Evolutionary conservation across 2,797 vertebrate genomes (phyloP), one percentile per base, ranked within the genome.

Genomic region (Falco naumanni): DNA sequence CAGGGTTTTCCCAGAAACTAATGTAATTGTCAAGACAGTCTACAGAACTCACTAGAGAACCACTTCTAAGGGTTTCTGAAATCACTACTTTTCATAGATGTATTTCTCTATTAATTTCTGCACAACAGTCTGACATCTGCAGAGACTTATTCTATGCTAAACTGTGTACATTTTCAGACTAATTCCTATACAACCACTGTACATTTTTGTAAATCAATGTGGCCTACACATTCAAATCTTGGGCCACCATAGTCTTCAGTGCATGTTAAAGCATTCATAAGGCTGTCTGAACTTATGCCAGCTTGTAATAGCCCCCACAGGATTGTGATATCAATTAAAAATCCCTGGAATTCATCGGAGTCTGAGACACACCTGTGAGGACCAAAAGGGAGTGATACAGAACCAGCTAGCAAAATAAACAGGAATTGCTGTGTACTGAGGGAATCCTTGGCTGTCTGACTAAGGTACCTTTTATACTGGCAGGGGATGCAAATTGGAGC

Each of bases 401-500:
- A 97, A 92, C 87, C 77, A 70, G 63, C 85, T 53, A 90, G 89
- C 48, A 95, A 97, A 94, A 92, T 93, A 96, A 95, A 95, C 84
- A 96, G 94, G 95, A 90, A 87, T 86, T 84, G 61, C 84, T 93
- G 89, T 7, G 3, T 87, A 96, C 92, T 95, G 68, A 90, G 94
- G 92, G 97, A 95, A 96, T 96, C 96, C 76, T 94, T 89, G 83
- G 91, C 82, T 96, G 93, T 74, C 90, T 97, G 90, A 92, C 89
- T 95, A 66, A 96, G 94, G 95, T 81, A 93, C 90, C 92, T 91
- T 94, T 97, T 77, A 84, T 96, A 94, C 87, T 93, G 91, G 94
- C 95, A 84, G 89, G 94, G 84, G 93, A 96, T 96, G 95, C 95
- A 97, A 97, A 96, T 94, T 91, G 96, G 93, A 94, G 97, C 96